Evolutionary conservation across 1,140 invertebrate genomes (phyloP).

Genomic region (Yoshiicerus persimilis): DNA sequence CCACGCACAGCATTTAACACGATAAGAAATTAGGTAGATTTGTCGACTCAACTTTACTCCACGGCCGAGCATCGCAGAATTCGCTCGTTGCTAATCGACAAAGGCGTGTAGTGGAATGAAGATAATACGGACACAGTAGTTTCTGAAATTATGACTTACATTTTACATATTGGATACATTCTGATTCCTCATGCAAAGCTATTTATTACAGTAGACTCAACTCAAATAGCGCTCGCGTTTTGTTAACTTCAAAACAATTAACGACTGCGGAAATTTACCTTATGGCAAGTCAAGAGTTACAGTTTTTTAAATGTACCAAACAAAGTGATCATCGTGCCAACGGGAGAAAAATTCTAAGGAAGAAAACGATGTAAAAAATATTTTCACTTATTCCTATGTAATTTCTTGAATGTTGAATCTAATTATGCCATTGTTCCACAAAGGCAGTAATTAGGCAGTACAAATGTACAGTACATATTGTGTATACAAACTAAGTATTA

Average conservation of each 20-base stretch:
- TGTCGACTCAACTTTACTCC: not conserved
- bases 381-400: not conserved
- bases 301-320: not conserved
- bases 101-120: not conserved
- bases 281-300: not conserved
- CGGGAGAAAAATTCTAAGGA: not conserved
- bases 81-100: not conserved
- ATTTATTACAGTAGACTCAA: not conserved
- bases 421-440: not conserved
- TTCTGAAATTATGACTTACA: not conserved
- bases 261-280: not conserved
- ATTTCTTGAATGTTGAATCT: not conserved
- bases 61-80: not conserved
- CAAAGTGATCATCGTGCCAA: not conserved
- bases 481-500: not conserved
- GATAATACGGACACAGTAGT: not conserved
- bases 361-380: not conserved
- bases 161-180: not conserved
- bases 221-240: not conserved
- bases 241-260: not conserved
- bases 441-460: not conserved
- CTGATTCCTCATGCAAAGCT: not conserved
- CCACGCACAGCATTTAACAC: not conserved
- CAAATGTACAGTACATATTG: too few relatives aligned
- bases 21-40: not conserved